These are phyloP conservation scores for Spialia ferax DNA, from an alignment of 2,888 invertebrate genomes.

Conservation along the genomic window DNA sequence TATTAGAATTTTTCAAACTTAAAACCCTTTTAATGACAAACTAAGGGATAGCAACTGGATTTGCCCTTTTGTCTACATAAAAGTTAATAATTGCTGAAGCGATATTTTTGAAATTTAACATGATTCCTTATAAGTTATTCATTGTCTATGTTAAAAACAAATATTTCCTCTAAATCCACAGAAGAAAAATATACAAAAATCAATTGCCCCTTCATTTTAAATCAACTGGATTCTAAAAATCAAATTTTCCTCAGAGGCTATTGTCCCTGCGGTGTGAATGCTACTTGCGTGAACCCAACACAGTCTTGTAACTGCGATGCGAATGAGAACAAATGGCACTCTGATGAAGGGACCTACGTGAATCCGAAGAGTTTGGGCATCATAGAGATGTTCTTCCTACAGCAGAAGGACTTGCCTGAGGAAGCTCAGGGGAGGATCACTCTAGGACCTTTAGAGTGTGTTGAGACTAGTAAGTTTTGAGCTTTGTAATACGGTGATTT, in stretches of 20 bases:
- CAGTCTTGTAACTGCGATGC: conserved; percentile 97
- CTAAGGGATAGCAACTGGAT: too few relatives aligned
- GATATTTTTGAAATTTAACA: too few relatives aligned
- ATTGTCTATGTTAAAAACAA: too few relatives aligned
- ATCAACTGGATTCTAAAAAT: neutral
- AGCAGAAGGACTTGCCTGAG: conserved; percentile 93
- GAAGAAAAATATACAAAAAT: too few relatives aligned
- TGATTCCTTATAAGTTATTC: too few relatives aligned
- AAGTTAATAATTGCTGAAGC: too few relatives aligned
- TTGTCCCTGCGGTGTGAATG: conserved; percentile 92
- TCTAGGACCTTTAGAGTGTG: conserved; percentile 96
- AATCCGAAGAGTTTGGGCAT: conserved; percentile 94
- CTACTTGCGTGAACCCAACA: conserved; percentile 93
- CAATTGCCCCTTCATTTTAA: too few relatives aligned
- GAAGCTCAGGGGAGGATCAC: conserved; percentile 96
- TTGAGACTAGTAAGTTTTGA: conserved; percentile 94
- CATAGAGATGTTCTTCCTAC: conserved; percentile 96
- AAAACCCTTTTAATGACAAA: too few relatives aligned
- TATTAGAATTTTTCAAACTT: too few relatives aligned
- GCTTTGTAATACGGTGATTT: neutral
- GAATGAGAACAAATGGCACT: conserved; percentile 94
- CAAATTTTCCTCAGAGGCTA: conserved; percentile 85
- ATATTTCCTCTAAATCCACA: too few relatives aligned
- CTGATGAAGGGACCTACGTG: conserved; percentile 95
- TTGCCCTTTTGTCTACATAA: too few relatives aligned